Conservation (phyloP, 1,140 invertebrate genomes). For the Hesperophylax magnus region DNA sequence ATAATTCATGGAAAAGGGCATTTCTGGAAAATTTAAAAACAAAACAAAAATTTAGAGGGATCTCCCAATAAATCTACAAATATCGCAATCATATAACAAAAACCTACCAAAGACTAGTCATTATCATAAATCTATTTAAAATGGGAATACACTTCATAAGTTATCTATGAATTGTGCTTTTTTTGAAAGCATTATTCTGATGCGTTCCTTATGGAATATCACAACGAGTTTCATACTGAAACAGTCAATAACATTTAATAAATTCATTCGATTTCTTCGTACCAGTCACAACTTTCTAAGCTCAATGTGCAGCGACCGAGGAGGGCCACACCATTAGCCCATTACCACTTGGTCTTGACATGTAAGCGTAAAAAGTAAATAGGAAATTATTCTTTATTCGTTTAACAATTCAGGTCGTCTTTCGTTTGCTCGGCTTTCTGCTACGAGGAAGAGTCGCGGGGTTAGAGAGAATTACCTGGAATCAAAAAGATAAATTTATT, state of each 20-base stretch:
- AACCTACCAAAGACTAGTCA: conserved; percentile 25
- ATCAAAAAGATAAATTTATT: conserved; percentile 47
- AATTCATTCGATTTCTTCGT: conserved; percentile 32
- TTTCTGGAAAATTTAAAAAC: too few species aligned
- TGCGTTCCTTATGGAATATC: conserved; percentile 41
- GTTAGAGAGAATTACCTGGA: conserved; percentile 69
- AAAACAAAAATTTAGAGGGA: too few species aligned
- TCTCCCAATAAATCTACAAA: conserved; percentile 2
- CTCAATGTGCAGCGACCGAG: conserved; percentile 2
- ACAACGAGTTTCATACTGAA: conserved; percentile 35
- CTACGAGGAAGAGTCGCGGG: conserved; percentile 70
- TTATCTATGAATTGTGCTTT: conserved; percentile 43
- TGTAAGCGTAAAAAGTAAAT: conserved; percentile 38
- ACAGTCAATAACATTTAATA: conserved; percentile 36
- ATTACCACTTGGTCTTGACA: conserved; percentile 4
- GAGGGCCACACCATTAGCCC: background rate
- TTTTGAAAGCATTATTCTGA: conserved; percentile 32
- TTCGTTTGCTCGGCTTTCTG: conserved; percentile 71
- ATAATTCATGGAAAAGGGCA: too few species aligned
- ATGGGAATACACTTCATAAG: conserved; percentile 31
- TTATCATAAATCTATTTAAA: conserved; percentile 19
- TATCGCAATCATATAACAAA: conserved; percentile 10
- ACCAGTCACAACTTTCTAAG: conserved; percentile 27
- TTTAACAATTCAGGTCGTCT: conserved; percentile 64
- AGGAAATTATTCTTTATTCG: conserved; percentile 26